Conservation (phyloP, 2,888 invertebrate genomes). For the Iselma pallidipennis region DNA sequence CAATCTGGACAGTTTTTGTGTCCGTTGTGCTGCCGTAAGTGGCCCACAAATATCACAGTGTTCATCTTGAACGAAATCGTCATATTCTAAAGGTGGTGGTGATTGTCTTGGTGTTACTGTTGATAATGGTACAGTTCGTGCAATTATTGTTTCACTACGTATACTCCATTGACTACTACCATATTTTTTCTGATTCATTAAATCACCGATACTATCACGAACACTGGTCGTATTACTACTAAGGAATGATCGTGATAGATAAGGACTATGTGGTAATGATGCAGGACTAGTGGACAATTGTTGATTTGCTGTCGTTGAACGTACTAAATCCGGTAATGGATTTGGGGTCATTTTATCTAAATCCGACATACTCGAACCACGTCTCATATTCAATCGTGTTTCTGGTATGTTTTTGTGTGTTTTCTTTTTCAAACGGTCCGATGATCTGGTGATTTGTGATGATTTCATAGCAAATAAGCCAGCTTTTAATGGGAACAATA, state of each 20-base stretch:
- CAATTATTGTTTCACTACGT: conserved; percentile 72
- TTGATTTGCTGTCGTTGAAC: conserved; percentile 57
- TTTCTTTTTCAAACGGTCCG: conserved; percentile 45
- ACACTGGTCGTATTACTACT: conserved; percentile 45
- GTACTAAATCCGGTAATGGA: conserved; percentile 56
- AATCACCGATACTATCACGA: conserved; percentile 66
- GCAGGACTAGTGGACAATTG: conserved; percentile 52
- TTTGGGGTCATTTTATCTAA: conserved; percentile 63
- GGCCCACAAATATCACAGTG: conserved; percentile 60
- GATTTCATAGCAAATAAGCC: conserved; percentile 62
- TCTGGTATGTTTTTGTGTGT: conserved; percentile 13
- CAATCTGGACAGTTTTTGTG: conserved; percentile 68
- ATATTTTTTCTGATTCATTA: conserved; percentile 76
- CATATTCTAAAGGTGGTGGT: conserved; percentile 51
- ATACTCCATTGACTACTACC: conserved; percentile 73
- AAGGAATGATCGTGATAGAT: conserved; percentile 57
- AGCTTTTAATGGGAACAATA: conserved; percentile 62
- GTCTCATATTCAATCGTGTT: conserved; percentile 62
- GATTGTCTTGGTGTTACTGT: conserved; percentile 67
- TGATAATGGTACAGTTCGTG: conserved; percentile 72
- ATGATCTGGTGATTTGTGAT: conserved; percentile 49
- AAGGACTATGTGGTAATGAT: conserved; percentile 61
- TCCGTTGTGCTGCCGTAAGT: conserved; percentile 70
- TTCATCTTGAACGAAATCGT: conserved; percentile 27
- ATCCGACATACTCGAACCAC: conserved; percentile 75